These are phyloP conservation scores for Nudaria mundana DNA, from an alignment of 2,888 invertebrate genomes.

Conservation along the genomic window DNA sequence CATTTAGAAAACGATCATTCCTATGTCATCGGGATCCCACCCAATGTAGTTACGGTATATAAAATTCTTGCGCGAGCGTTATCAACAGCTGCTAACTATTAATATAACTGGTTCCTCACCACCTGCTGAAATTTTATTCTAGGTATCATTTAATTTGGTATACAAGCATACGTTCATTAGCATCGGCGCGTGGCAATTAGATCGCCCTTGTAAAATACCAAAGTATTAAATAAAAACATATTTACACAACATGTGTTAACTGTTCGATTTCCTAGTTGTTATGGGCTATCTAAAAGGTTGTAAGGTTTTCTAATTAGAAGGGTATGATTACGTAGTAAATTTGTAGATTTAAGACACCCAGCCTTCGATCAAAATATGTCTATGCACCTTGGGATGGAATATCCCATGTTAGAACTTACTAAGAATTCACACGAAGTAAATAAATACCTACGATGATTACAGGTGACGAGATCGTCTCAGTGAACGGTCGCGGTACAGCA, in stretches of 20 bases:
- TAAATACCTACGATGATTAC: slow-evolving; percentile 38
- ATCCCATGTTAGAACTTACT: no score
- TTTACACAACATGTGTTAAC: slow-evolving; percentile 21
- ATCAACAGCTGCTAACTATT: slow-evolving; percentile 49
- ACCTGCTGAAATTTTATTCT: slow-evolving; percentile 38
- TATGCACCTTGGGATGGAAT: no score
- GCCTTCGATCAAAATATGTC: no score
- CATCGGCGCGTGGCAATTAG: slow-evolving; percentile 33
- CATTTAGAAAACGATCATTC: background rate
- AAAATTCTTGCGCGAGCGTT: slow-evolving; percentile 39
- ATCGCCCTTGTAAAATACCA: slow-evolving; percentile 35
- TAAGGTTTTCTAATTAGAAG: slow-evolving; percentile 6
- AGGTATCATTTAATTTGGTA: slow-evolving; percentile 28
- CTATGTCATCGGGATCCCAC: slow-evolving; percentile 6
- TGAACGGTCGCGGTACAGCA: slow-evolving; percentile 89
- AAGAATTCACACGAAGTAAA: no score
- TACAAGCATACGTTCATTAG: slow-evolving; percentile 24
- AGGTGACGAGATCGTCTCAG: slow-evolving; percentile 91
- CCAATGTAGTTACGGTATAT: slow-evolving; percentile 16
- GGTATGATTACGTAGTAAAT: background rate
- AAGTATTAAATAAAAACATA: slow-evolving; percentile 12
- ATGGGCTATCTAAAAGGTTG: slow-evolving; percentile 11
- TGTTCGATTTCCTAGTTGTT: slow-evolving; percentile 21
- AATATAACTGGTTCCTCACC: slow-evolving; percentile 13
- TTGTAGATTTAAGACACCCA: background rate